Evolutionary conservation across 2,888 invertebrate species (phyloP).

Genomic region (Metallyticus violacea): DNA sequence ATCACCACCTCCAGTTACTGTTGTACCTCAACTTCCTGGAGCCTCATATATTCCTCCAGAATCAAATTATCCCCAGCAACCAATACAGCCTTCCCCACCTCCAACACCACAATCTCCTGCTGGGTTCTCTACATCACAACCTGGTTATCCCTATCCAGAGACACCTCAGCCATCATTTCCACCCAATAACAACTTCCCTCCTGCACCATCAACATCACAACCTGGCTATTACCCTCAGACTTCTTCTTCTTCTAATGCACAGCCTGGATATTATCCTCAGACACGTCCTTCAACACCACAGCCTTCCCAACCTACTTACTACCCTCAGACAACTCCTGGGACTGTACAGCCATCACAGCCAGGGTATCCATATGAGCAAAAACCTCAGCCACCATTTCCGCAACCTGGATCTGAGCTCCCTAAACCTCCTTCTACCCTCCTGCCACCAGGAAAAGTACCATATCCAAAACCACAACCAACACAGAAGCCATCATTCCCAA

Average conservation of each 20-base stretch:
- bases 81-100: not conserved
- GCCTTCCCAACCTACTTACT: not conserved
- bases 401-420: not conserved
- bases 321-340: not conserved
- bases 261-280: not conserved
- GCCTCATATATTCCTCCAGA: not conserved
- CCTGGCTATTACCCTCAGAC: slow-evolving; percentile 33
- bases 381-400: not conserved
- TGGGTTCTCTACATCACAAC: not conserved
- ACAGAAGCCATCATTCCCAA: not conserved
- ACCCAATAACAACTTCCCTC: slow-evolving; percentile 21
- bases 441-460: not conserved
- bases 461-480: not conserved
- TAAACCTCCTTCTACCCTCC: not conserved
- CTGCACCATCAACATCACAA: slow-evolving; percentile 21
- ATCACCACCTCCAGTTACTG: not conserved
- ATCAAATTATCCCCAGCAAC: not conserved
- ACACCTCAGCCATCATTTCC: slow-evolving; percentile 20
- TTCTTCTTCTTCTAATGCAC: slow-evolving; percentile 29
- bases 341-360: not conserved
- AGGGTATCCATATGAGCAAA: not conserved
- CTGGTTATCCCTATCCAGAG: not conserved
- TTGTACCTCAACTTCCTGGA: not conserved
- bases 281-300: not conserved
- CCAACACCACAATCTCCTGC: not conserved